Percentiles rank a stretch among this genome's conserved stretches.
Evolutionary conservation across 2,797 vertebrate species (phyloP).

Genomic region (Poecile montanus): DNA sequence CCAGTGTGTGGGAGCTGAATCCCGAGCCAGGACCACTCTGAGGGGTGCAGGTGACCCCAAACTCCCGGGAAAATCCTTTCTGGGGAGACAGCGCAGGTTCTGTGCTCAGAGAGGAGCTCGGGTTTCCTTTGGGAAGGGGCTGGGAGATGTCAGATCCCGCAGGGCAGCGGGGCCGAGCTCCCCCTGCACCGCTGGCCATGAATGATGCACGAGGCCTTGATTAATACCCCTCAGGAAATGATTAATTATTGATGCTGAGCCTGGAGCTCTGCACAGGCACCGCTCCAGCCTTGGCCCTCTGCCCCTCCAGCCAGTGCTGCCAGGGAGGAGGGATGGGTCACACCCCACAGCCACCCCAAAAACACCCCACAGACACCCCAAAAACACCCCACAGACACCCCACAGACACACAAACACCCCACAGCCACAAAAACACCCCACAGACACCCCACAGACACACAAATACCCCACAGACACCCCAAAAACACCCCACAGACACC

Average conservation of each 20-base stretch:
- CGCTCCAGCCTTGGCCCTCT: neutral
- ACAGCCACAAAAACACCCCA: neutral
- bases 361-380: too few relatives aligned
- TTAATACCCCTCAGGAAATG: neutral
- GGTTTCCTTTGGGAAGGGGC: neutral
- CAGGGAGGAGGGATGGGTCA: neutral
- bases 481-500: fast-evolving
- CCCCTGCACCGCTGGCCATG: fast-evolving
- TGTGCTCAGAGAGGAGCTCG: fast-evolving
- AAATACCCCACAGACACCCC: neutral
- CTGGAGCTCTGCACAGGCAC: neutral
- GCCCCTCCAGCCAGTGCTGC: fast-evolving
- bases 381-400: too few relatives aligned
- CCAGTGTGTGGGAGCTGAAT: neutral
- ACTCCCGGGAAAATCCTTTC: fast-evolving
- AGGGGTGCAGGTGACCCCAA: neutral
- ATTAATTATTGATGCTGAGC: neutral
- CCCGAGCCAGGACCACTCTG: fast-evolving
- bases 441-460: neutral
- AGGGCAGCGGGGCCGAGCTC: fast-evolving
- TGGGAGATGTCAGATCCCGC: fast-evolving
- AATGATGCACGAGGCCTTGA: neutral
- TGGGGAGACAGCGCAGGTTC: fast-evolving
- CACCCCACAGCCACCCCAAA: neutral
- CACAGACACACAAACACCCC: too few relatives aligned